phyloP scores from a whole-genome alignment of 2,888 invertebrate genomes.

The Drosophila pegasa region DNA sequence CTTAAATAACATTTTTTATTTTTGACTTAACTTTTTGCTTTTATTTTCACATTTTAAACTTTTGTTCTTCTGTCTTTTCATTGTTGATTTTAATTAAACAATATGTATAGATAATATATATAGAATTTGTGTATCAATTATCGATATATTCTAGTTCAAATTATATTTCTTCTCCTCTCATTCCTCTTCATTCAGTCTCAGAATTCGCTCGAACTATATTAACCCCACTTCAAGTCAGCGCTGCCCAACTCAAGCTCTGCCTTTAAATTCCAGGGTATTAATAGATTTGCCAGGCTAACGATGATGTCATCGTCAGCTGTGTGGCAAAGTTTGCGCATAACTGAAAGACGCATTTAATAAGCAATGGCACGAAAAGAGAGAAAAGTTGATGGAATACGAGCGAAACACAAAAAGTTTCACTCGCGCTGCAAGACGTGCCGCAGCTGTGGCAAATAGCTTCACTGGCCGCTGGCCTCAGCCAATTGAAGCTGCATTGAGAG shows the following conservation, averaged over 20 bases:
- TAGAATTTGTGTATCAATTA: no score
- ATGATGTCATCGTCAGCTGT: conserved; percentile 69
- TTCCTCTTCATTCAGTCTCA: no score
- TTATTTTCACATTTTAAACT: no score
- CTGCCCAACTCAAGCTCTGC: fast-evolving
- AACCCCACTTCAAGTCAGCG: background rate
- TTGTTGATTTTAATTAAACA: no score
- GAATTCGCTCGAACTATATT: background rate
- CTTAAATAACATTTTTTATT: no score
- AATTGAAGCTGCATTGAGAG: conserved; percentile 24
- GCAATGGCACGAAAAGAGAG: conserved; percentile 20
- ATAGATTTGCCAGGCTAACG: background rate
- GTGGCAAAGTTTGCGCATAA: conserved; percentile 64
- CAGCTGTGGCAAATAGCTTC: conserved; percentile 39
- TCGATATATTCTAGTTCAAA: no score
- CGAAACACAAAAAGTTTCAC: conserved; percentile 27
- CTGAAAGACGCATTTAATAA: conserved; percentile 59
- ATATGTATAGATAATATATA: no score
- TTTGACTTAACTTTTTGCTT: no score
- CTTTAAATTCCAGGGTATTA: background rate
- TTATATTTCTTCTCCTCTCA: no score
- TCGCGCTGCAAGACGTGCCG: background rate
- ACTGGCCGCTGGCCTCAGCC: background rate
- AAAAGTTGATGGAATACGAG: conserved; percentile 49
- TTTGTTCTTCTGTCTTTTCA: no score